A percentile compares a stretch with the other conserved stretches of the same genome.
phyloP scores from a whole-genome alignment of 1,140 invertebrate genomes.

The Rhyacophila brunnea region DNA sequence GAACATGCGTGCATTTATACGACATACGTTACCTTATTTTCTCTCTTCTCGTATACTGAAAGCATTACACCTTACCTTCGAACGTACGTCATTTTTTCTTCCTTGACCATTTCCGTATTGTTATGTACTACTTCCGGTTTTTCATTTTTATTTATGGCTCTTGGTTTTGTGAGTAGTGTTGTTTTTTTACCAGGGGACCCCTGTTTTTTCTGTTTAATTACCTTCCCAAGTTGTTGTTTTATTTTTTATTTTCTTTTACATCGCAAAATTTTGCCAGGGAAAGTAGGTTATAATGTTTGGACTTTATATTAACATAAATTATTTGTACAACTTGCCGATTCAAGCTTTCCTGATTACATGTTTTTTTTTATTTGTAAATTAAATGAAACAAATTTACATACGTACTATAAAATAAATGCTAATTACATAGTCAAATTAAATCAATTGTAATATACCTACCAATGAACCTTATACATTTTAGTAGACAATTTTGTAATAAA shows the following conservation, averaged over 20 bases:
- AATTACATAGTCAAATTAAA: no score
- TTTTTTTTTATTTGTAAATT: no score
- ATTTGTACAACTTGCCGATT: no score
- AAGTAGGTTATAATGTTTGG: not conserved
- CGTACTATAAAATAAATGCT: no score
- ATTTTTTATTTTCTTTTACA: no score
- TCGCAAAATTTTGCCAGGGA: not conserved
- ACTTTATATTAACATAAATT: no score
- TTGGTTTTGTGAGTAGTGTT: slow-evolving; percentile 10
- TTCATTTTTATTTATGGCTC: slow-evolving; percentile 35
- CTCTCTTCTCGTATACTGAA: no score
- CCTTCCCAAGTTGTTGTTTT: not conserved
- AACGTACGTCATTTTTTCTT: slow-evolving; percentile 9
- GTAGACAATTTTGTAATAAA: no score
- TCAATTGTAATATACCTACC: no score
- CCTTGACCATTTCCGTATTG: slow-evolving; percentile 30
- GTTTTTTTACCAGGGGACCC: slow-evolving; percentile 10
- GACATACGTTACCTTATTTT: not conserved
- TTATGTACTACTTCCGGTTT: slow-evolving; percentile 34
- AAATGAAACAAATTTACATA: no score
- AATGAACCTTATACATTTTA: no score
- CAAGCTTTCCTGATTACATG: no score
- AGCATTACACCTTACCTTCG: not conserved
- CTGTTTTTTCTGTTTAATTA: slow-evolving; percentile 28
- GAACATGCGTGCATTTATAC: slow-evolving; percentile 7